A percentile compares a stretch with the other conserved stretches of the same genome.
These are phyloP conservation scores for Caenorhabditis sinica DNA, from an alignment of 2,888 invertebrate genomes.

Conservation along the genomic window DNA sequence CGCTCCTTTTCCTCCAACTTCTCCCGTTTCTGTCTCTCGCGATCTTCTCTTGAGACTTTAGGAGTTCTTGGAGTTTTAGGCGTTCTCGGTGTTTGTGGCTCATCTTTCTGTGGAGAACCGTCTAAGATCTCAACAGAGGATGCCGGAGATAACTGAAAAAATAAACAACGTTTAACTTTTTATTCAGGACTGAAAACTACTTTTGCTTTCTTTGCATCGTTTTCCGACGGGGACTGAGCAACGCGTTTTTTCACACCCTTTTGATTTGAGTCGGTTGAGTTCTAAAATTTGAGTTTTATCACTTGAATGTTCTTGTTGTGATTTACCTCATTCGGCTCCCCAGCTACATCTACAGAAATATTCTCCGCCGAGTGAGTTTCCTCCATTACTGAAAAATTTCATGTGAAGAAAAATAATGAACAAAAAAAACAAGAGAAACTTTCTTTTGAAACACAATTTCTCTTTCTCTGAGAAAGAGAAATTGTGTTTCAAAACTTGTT, in stretches of 20 bases:
- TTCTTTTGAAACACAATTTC: not conserved
- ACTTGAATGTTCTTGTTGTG: too few relatives aligned
- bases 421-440: not conserved
- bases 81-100: conserved; percentile 24
- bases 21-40: conserved; percentile 52
- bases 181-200: not conserved
- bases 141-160: conserved; percentile 34
- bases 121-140: conserved; percentile 10
- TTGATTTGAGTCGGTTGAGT: conserved; percentile 15
- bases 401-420: conserved; percentile 6
- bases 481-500: too few relatives aligned
- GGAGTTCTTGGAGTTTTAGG: conserved; percentile 64
- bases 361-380: conserved; percentile 16
- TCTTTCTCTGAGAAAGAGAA: too few relatives aligned
- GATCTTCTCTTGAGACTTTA: conserved; percentile 60
- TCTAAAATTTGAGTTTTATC: conserved; percentile 2
- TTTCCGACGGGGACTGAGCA: conserved; percentile 42
- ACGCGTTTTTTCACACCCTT: conserved; percentile 58
- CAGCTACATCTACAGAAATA: conserved; percentile 4
- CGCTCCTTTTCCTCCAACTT: conserved; percentile 61
- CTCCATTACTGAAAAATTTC: conserved; percentile 31
- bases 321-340: conserved; percentile 47
- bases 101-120: conserved; percentile 31
- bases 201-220: conserved; percentile 55
- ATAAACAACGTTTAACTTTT: not conserved